These are phyloP conservation scores for Acleris literana DNA, from an alignment of 2,888 invertebrate species.

Conservation along the genomic window DNA sequence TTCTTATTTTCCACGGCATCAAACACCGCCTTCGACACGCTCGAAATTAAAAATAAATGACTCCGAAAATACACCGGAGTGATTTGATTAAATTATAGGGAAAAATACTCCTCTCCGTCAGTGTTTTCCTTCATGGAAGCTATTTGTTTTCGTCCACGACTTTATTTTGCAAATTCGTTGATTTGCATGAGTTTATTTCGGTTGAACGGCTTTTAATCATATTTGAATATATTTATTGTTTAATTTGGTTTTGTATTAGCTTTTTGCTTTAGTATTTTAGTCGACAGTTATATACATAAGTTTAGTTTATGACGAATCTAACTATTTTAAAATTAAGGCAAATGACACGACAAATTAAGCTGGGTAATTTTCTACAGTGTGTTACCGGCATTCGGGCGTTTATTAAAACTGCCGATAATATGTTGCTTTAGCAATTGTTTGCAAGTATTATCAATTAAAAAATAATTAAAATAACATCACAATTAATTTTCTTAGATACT, in stretches of 20 bases:
- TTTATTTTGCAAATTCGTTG: constrained; percentile 70
- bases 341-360: no score
- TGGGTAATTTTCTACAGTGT: no score
- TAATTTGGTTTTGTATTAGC: not conserved
- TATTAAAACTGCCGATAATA: no score
- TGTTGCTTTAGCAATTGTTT: no score
- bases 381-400: no score
- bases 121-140: constrained; percentile 48
- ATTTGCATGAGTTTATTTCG: constrained; percentile 71
- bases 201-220: constrained; percentile 26
- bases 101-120: constrained; percentile 24
- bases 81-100: constrained; percentile 38
- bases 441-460: no score
- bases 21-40: constrained; percentile 29
- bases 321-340: no score
- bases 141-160: constrained; percentile 62
- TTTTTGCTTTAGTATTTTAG: not conserved
- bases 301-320: no score
- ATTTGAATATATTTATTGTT: constrained; percentile 22
- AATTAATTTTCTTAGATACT: no score
- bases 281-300: not conserved
- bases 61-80: constrained; percentile 35
- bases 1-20: constrained; percentile 18
- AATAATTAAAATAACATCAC: no score
- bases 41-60: constrained; percentile 37